Conservation (phyloP, 2,797 vertebrate genomes). For the Thripadectes ignobilis region DNA sequence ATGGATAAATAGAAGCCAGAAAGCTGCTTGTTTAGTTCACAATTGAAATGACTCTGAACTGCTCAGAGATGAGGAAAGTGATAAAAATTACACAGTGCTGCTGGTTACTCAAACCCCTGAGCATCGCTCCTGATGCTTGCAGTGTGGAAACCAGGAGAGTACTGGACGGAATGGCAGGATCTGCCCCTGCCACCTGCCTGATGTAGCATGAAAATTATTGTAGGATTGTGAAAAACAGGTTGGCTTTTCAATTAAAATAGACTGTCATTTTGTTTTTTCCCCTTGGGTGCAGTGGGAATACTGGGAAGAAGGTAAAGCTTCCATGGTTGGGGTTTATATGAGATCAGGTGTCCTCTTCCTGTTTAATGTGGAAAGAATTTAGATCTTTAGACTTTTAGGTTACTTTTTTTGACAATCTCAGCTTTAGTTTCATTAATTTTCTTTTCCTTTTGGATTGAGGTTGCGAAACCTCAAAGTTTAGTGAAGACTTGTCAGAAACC, state of each 20-base stretch:
- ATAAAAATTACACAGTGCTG: background rate
- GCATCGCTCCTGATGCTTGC: background rate
- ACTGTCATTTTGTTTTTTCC: background rate
- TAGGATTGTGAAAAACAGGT: background rate
- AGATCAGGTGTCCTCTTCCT: background rate
- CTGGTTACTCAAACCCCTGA: background rate
- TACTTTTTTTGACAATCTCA: background rate
- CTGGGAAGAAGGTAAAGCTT: background rate
- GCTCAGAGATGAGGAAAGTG: background rate
- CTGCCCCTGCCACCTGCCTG: background rate
- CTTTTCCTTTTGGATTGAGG: background rate
- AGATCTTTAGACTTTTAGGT: background rate
- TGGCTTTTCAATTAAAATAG: background rate
- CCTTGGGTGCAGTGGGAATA: background rate
- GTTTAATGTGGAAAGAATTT: background rate
- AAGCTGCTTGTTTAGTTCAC: background rate
- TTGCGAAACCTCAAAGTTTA: background rate
- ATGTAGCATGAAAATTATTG: background rate
- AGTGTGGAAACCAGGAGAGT: background rate
- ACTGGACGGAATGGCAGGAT: background rate
- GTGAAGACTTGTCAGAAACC: background rate
- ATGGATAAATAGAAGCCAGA: background rate
- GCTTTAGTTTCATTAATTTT: background rate
- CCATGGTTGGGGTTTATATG: background rate
- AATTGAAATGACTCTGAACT: background rate